A percentile compares a stretch with the other conserved stretches of the same genome.
phyloP scores from a whole-genome alignment of 2,888 invertebrate genomes.

The Erebia palarica region DNA sequence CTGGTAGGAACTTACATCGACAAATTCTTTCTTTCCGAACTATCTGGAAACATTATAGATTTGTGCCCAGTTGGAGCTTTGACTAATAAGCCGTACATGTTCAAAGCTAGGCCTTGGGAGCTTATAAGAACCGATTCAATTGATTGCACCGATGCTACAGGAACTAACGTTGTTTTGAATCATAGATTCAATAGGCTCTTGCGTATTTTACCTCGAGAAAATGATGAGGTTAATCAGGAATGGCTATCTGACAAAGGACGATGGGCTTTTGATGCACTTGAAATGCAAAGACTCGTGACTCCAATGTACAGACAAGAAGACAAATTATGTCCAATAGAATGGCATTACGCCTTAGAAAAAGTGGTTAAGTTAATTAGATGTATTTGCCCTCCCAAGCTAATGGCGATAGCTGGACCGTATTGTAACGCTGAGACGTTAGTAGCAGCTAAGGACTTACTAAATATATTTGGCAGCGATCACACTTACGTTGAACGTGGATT shows the following conservation, averaged over 20 bases:
- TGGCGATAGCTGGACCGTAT: conserved; percentile 69
- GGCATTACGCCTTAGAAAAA: conserved; percentile 94
- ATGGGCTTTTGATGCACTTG: conserved; percentile 98
- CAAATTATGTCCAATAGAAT: conserved; percentile 90
- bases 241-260: conserved; percentile 99
- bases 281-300: conserved; percentile 94
- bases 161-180: conserved; percentile 68
- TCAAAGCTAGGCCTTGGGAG: conserved; percentile 99
- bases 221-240: conserved; percentile 91
- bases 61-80: conserved; percentile 99
- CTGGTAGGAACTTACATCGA: conserved; percentile 99
- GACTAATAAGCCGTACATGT: conserved; percentile 97
- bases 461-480: conserved; percentile 64
- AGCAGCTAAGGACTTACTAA: conserved; percentile 67
- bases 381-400: conserved; percentile 80
- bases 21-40: conserved; percentile 97
- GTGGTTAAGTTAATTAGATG: conserved; percentile 84
- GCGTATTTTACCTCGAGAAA: conserved; percentile 68
- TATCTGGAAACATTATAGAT: conserved; percentile 99
- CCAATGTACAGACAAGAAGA: conserved; percentile 93
- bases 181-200: conserved; percentile 64
- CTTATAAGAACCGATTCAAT: conserved; percentile 86
- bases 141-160: conserved; percentile 73
- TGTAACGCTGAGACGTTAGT: conserved; percentile 71
- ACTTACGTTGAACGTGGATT: conserved; percentile 62